A percentile compares a stretch with the other conserved stretches of the same genome.
These are phyloP conservation scores for Stichopus horrens DNA, from an alignment of 53 echinoderm and acorn worm species.

Conservation along the genomic window DNA sequence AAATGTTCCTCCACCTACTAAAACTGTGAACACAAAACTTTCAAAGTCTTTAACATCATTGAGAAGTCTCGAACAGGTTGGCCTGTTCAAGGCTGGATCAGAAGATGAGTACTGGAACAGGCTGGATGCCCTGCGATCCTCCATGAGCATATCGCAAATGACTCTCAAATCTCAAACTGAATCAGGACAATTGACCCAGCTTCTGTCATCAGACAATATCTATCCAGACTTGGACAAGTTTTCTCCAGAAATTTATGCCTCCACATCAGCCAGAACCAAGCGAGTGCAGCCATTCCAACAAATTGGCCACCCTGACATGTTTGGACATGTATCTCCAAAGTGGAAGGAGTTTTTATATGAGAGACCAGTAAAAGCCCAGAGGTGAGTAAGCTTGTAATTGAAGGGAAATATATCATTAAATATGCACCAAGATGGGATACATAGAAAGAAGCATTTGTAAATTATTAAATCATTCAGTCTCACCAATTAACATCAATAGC, in stretches of 20 bases:
- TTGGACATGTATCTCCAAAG: conserved; percentile 64
- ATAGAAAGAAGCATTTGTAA: no score
- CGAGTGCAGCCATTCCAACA: conserved; percentile 72
- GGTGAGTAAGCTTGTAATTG: conserved; percentile 53
- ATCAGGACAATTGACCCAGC: not conserved
- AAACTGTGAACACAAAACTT: conserved; percentile 55
- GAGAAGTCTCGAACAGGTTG: conserved; percentile 38
- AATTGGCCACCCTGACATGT: conserved; percentile 83
- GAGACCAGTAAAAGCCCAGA: conserved; percentile 71
- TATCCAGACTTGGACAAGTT: conserved; percentile 59
- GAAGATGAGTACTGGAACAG: conserved; percentile 42
- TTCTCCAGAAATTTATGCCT: conserved; percentile 72
- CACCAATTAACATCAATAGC: no score
- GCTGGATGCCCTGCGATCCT: conserved; percentile 65
- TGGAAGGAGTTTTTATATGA: conserved; percentile 65
- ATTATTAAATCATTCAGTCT: no score
- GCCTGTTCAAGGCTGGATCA: conserved; percentile 37
- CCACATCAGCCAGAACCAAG: conserved; percentile 73
- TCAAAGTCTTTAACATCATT: conserved; percentile 74
- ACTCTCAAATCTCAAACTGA: conserved; percentile 63
- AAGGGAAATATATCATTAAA: not conserved
- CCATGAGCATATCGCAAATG: conserved; percentile 89
- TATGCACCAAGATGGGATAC: no score
- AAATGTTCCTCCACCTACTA: conserved; percentile 54
- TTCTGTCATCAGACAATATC: conserved; percentile 29